Percentiles rank a stretch among this genome's conserved stretches.
Conservation (phyloP, 2,113 vertebrate species). For the Edolisoma coerulescens region DNA sequence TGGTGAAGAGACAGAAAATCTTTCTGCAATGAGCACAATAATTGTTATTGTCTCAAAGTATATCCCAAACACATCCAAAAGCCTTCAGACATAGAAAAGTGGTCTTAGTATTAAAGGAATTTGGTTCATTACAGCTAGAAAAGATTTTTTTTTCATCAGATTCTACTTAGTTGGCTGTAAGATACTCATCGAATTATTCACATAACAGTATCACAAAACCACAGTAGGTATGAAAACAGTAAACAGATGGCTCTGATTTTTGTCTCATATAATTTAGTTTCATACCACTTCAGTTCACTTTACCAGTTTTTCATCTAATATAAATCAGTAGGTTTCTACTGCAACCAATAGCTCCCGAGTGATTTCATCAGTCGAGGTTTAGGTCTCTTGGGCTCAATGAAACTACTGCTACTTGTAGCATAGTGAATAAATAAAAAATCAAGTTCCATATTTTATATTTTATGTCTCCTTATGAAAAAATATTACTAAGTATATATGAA, state of each 20-base stretch:
- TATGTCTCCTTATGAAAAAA: not conserved
- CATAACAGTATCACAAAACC: not conserved
- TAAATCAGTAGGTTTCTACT: not conserved
- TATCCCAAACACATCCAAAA: not conserved
- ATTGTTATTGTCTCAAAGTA: not conserved
- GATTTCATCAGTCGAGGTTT: not conserved
- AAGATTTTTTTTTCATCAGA: not conserved
- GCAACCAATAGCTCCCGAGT: not conserved
- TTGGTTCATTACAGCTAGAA: not conserved
- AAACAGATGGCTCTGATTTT: not conserved
- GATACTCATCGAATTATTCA: not conserved
- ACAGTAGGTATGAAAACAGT: not conserved
- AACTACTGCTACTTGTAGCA: not conserved
- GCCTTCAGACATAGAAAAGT: not conserved
- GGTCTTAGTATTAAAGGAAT: not conserved
- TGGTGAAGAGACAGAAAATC: not conserved
- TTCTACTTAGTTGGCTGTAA: not conserved
- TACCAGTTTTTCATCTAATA: not conserved
- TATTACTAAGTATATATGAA: not conserved
- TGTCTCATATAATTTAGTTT: not conserved
- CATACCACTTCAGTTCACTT: not conserved
- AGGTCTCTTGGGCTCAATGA: not conserved
- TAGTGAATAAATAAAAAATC: not conserved
- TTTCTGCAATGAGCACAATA: not conserved
- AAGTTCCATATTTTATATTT: not conserved